Evolutionary conservation across 2,888 invertebrate species (phyloP).

Genomic region (Himalopsyche kuldschensis): DNA sequence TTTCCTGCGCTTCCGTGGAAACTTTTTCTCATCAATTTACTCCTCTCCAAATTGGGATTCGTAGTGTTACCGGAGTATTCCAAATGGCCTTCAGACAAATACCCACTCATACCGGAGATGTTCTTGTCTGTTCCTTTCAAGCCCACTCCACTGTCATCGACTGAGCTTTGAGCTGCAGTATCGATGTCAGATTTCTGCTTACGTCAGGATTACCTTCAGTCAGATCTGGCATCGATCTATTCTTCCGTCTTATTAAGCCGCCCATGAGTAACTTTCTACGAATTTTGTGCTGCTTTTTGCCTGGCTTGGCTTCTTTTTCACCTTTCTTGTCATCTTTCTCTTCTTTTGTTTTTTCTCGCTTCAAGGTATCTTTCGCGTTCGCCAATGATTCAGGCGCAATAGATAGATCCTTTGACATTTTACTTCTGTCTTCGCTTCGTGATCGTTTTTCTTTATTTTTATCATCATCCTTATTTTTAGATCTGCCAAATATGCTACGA

Average conservation of each 20-base stretch:
- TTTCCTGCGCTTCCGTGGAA: conserved; percentile 84
- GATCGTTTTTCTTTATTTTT: conserved; percentile 77
- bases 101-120: conserved; percentile 69
- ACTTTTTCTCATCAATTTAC: conserved; percentile 86
- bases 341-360: conserved; percentile 60
- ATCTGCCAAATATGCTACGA: conserved; percentile 68
- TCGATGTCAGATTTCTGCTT: conserved; percentile 48
- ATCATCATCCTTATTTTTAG: conserved; percentile 71
- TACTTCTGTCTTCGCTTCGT: conserved; percentile 83
- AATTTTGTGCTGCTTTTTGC: conserved; percentile 90
- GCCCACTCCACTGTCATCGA: conserved; percentile 79
- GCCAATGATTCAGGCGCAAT: conserved; percentile 62
- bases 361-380: conserved; percentile 56
- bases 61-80: conserved; percentile 70
- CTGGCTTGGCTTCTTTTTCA: conserved; percentile 70
- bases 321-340: conserved; percentile 65
- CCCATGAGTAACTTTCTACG: conserved; percentile 86
- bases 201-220: conserved; percentile 74
- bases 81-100: conserved; percentile 84
- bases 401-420: conserved; percentile 71
- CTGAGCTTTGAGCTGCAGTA: conserved; percentile 57
- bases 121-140: conserved; percentile 64
- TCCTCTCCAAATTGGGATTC: conserved; percentile 82
- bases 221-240: conserved; percentile 89
- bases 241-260: conserved; percentile 83